A percentile compares a stretch with the other conserved stretches of the same genome.
Conservation (phyloP, 2,888 invertebrate genomes). For the Siphonodentalium dalli region DNA sequence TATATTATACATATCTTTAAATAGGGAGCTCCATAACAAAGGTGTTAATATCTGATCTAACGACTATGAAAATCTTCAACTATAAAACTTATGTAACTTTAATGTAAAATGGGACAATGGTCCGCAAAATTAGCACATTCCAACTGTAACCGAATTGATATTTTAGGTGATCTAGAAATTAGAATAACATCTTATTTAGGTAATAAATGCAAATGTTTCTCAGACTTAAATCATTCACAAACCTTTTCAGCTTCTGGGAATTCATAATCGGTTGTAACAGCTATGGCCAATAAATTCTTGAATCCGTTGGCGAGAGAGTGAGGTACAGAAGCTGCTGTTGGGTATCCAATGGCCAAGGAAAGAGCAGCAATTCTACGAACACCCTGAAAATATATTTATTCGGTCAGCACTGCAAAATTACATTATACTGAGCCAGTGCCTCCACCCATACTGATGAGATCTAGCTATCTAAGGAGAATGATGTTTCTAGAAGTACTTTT, state of each 20-base stretch:
- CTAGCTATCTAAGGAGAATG: too few species aligned
- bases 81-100: not conserved
- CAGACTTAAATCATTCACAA: conserved; percentile 67
- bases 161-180: not conserved
- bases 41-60: not conserved
- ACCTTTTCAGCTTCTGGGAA: conserved; percentile 94
- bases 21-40: too few species aligned
- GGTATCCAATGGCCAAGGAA: conserved; percentile 92
- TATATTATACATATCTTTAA: too few species aligned
- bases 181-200: not conserved
- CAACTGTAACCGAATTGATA: not conserved
- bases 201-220: not conserved
- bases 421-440: too few species aligned
- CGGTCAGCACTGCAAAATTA: too few species aligned
- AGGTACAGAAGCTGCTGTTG: conserved; percentile 94
- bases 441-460: too few species aligned
- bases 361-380: conserved; percentile 93
- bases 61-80: not conserved
- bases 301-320: conserved; percentile 98
- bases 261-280: conserved; percentile 92
- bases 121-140: not conserved
- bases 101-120: not conserved
- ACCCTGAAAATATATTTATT: conserved; percentile 70
- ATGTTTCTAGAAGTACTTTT: too few species aligned
- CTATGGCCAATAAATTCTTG: conserved; percentile 96